Conservation (phyloP, 2,888 invertebrate species). For the Dryococelus australis region DNA sequence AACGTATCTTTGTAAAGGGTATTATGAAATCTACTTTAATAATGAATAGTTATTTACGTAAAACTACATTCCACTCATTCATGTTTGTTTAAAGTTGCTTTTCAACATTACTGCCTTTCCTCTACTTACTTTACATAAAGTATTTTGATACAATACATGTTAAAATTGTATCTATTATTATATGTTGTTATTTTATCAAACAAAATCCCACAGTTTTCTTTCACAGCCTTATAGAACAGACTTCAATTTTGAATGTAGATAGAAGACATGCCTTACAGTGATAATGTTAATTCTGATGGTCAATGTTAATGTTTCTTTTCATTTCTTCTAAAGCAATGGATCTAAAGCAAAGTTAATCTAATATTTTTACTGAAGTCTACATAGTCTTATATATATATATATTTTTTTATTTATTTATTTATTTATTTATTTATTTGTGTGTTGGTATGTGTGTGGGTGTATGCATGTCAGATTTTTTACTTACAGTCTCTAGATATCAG, state of each 20-base stretch:
- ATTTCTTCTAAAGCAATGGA: background rate
- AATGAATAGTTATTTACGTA: background rate
- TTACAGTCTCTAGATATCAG: background rate
- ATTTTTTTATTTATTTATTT: background rate
- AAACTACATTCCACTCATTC: background rate
- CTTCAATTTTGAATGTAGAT: background rate
- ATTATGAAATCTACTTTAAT: background rate
- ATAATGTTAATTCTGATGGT: background rate
- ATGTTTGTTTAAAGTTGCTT: background rate
- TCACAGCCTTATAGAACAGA: background rate
- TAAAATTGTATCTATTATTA: background rate
- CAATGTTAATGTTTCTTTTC: background rate
- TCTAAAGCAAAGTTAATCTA: background rate
- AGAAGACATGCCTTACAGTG: background rate
- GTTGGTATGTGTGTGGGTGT: background rate
- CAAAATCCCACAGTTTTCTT: conserved; percentile 7
- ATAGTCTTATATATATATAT: background rate
- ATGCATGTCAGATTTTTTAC: background rate
- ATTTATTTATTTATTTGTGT: background rate
- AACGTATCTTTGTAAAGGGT: background rate
- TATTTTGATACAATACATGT: background rate
- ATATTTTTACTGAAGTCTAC: background rate
- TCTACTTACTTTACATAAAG: background rate
- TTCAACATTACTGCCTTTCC: too few species aligned
- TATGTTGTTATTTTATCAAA: background rate